Percentiles rank a stretch among this genome's conserved stretches.
Conservation (phyloP, 2,888 invertebrate genomes). For the Lathronympha strigana region DNA sequence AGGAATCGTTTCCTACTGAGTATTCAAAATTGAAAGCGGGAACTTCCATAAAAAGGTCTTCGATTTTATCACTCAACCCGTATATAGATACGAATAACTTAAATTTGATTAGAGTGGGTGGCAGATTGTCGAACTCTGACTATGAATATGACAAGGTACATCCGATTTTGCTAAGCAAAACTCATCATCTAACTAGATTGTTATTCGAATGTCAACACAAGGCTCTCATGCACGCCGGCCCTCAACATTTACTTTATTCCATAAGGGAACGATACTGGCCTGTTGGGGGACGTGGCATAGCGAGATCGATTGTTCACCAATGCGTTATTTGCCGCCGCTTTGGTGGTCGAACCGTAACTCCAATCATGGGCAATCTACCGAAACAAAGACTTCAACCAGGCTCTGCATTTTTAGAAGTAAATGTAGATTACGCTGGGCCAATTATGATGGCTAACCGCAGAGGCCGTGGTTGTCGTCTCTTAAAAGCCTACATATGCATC, state of each 20-base stretch:
- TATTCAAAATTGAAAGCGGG: too few relatives aligned
- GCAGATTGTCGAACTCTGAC: not conserved
- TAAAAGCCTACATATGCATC: not conserved
- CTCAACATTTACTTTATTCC: slow-evolving; percentile 6
- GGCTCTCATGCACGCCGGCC: slow-evolving; percentile 12
- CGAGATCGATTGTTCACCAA: not conserved
- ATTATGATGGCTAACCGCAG: not conserved
- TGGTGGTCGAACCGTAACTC: not conserved
- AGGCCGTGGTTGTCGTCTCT: not conserved
- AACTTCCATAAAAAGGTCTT: not conserved
- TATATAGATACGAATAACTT: slow-evolving; percentile 4
- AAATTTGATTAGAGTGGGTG: slow-evolving; percentile 17
- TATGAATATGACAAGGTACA: not conserved
- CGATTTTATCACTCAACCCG: not conserved
- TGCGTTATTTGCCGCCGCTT: not conserved
- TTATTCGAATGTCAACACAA: not conserved
- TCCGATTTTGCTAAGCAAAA: not conserved
- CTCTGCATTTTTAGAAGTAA: not conserved
- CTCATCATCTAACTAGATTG: not conserved
- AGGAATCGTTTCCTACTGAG: not conserved
- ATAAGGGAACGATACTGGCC: slow-evolving; percentile 4
- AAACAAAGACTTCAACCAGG: slow-evolving; percentile 7
- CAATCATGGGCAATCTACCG: slow-evolving; percentile 3
- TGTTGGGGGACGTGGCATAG: slow-evolving; percentile 1
- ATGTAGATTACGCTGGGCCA: not conserved